Base-by-base conservation (phyloP, 1,140 invertebrate genomes). In the Matsumurasca onukii region DNA sequence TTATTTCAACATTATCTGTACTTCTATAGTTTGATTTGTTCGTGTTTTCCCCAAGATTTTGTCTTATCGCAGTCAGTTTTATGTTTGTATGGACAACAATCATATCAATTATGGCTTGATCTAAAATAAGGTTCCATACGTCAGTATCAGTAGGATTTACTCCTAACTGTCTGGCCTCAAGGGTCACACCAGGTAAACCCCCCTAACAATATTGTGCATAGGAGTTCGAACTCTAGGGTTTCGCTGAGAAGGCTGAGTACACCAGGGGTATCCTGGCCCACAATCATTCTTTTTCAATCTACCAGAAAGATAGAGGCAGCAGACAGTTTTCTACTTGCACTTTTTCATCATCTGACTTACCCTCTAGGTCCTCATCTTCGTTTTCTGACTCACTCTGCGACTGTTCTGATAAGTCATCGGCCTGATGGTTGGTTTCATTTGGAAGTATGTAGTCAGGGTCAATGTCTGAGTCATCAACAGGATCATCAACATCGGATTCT, bases 1-100 rank as follows among this genome's bases (percentile, higher is more conserved):
- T 67, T 34, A 67, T 30, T 55, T 67, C 66, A 20, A 20, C 31
- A 57, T 3, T 57, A 27, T 55, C 51, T 17, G 66, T 67, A 25
- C 57, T 52, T 27, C 66, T 20, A 31, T 67, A 67, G 30, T 55
- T 67, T n/a, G 9, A 45, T 29, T 31, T 66, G 13, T 45, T 66
- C 17, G 24, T 49, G 9, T 2, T 12, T 48, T 15, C 31, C n/a
- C 12, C 13, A 5, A 66, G n/a, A 20, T n/a, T 31, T 24, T 20
- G 9, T 20, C 63, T 27, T 48, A 66, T 39, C 25, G 20, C 15
- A 20, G 48, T 49, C 29, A 67, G 30, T 31, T 67, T 67, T 51
- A 67, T 49, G 55, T 67, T 67, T n/a, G 63, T 66, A 49, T 66
- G 17, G 5, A 20, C 27, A 48, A 66, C 63, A 22, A 66, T 49